Evolutionary conservation across 2,113 vertebrate genomes (phyloP), one percentile per base, ranked within the genome.

Genomic region (Castor canadensis): DNA sequence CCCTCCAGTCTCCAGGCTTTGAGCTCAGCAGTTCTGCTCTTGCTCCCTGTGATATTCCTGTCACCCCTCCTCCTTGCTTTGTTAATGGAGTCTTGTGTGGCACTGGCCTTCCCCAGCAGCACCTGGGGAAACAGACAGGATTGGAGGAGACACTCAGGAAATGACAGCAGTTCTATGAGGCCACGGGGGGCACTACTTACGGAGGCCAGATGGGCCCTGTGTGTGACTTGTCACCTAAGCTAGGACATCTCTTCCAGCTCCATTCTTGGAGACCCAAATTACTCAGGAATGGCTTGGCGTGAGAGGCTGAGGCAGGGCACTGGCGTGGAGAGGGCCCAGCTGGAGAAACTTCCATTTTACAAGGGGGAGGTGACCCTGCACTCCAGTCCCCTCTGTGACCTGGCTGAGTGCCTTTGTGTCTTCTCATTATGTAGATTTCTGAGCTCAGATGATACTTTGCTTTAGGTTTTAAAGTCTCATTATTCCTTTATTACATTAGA

Each of bases 401-500:
- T 35, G 28, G 43, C 62, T 32, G 49, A 35, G 15, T 0, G 26
- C n/a, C 66, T 66, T 58, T 64, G 24, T 47, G 43, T 73, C 80
- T 79, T 35, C 11, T 0, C 8, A 20, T 52, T 32, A 0, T 45
- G 17, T 32, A 40, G 19, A 12, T 32, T 89, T 76, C 45, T 35
- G 90, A 66, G 49, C 45, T 67, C 38, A 73, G 67, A 43, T 83
- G 24, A 54, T 66, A 88, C 40, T 87, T 47, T 62, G 73, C 60
- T 79, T 91, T 81, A 38, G 75, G n/a, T 81, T 89, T 89, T 83
- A 89, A 92, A 49, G 71, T 79, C 64, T 71, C 30, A 11, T 45
- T 19, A 28, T 83, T 80, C 76, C 76, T 93, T 81, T 66, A 43
- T 64, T 40, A 45, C 30, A 16, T 49, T 16, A 86, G 64, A 83